Conservation (phyloP, 2,113 vertebrate species). For the Sciurus niger region DNA sequence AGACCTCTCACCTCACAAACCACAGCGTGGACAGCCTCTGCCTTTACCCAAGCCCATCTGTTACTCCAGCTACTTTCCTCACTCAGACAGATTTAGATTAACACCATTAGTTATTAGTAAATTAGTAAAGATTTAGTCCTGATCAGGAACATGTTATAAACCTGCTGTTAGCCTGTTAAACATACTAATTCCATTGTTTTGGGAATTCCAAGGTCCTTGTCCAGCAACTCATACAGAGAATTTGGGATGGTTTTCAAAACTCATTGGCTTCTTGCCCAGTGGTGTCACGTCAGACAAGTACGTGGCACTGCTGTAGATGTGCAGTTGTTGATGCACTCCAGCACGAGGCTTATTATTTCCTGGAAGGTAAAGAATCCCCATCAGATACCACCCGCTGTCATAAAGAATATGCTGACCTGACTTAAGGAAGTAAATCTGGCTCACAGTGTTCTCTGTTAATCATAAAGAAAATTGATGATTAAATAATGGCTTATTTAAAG, state of each 20-base stretch:
- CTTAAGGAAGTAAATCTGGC: neutral
- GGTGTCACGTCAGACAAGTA: constrained; percentile 91
- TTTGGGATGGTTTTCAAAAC: constrained; percentile 97
- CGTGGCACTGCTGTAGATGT: constrained; percentile 96
- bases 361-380: constrained; percentile 75
- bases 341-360: constrained; percentile 98
- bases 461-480: neutral
- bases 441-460: neutral
- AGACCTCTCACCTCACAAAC: too few species aligned
- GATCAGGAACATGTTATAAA: too few species aligned
- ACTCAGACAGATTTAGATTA: neutral
- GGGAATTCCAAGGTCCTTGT: too few species aligned
- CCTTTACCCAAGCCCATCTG: too few species aligned
- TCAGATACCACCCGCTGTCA: neutral
- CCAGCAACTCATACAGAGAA: neutral
- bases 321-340: constrained; percentile 97
- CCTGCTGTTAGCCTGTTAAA: too few species aligned
- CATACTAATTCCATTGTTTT: too few species aligned
- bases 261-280: constrained; percentile 92
- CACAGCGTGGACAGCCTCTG: too few species aligned
- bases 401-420: neutral
- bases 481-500: neutral
- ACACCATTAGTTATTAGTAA: neutral
- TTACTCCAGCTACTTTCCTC: too few species aligned
- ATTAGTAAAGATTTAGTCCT: neutral